These are phyloP conservation scores for Lordiphosa collinella DNA, from an alignment of 1,140 invertebrate genomes.

Conservation along the genomic window DNA sequence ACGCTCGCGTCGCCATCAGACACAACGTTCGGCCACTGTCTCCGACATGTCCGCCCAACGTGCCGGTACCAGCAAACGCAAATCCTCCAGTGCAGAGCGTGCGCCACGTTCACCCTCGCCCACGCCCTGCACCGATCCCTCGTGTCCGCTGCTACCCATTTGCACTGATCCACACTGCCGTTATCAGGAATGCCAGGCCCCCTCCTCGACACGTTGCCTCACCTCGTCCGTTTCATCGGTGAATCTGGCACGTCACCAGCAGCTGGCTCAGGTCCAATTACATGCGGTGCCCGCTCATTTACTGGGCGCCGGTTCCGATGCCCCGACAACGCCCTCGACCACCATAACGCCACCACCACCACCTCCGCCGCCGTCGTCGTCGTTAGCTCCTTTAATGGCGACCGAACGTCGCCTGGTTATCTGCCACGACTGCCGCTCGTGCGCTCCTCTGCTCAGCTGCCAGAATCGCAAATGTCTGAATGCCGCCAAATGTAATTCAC, in stretches of 20 bases:
- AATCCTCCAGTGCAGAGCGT: slow-evolving; percentile 76
- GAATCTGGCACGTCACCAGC: slow-evolving; percentile 69
- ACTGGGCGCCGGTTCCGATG: slow-evolving; percentile 53
- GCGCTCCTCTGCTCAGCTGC: slow-evolving; percentile 69
- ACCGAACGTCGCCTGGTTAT: slow-evolving; percentile 61
- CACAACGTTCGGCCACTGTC: slow-evolving; percentile 77
- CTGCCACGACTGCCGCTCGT: slow-evolving; percentile 75
- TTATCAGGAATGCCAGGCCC: slow-evolving; percentile 64
- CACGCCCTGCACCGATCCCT: slow-evolving; percentile 75
- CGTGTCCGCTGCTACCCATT: slow-evolving; percentile 75
- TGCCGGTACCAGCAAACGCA: slow-evolving; percentile 56
- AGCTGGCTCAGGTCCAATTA: slow-evolving; percentile 70
- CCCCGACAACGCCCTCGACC: slow-evolving; percentile 62
- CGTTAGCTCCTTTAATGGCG: neutral
- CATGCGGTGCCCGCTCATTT: slow-evolving; percentile 70
- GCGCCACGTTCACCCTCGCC: slow-evolving; percentile 69
- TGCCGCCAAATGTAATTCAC: slow-evolving; percentile 79
- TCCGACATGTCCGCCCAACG: slow-evolving; percentile 73
- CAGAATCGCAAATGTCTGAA: slow-evolving; percentile 79
- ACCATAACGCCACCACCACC: slow-evolving; percentile 60
- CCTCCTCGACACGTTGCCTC: slow-evolving; percentile 39
- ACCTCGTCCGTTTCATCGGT: slow-evolving; percentile 67
- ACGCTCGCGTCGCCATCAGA: slow-evolving; percentile 75
- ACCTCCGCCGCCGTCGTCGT: slow-evolving; percentile 17
- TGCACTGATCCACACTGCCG: slow-evolving; percentile 79